phyloP scores from a whole-genome alignment of 2,113 vertebrate genomes.

The Poeciliopsis occidentalis region DNA sequence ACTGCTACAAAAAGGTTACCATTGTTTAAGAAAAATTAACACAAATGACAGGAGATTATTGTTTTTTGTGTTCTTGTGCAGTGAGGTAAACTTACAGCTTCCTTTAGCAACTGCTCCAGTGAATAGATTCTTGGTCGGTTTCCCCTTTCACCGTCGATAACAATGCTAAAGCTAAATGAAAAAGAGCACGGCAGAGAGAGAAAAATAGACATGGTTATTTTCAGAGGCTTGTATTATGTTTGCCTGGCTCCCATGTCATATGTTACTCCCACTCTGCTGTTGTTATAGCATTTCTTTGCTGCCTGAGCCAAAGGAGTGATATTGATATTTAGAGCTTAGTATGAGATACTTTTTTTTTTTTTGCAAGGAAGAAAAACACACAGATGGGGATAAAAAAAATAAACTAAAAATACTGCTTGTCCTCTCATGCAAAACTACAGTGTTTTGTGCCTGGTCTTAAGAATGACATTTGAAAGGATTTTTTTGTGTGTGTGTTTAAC shows the following conservation, averaged over 20 bases:
- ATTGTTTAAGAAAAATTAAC: slow-evolving; percentile 7
- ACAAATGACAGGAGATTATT: slow-evolving; percentile 6
- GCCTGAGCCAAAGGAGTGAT: slow-evolving; percentile 26
- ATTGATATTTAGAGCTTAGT: slow-evolving; percentile 35
- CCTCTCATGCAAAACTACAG: background rate
- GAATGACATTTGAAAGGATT: background rate
- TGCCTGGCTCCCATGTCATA: slow-evolving; percentile 54
- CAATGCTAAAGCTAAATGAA: slow-evolving; percentile 87
- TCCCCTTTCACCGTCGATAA: slow-evolving; percentile 92
- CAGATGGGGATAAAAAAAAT: background rate
- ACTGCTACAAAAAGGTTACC: slow-evolving; percentile 17
- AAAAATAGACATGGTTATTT: slow-evolving; percentile 60
- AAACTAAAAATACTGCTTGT: background rate
- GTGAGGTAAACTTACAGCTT: slow-evolving; percentile 86
- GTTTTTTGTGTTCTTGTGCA: slow-evolving; percentile 26
- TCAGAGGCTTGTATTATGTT: slow-evolving; percentile 60
- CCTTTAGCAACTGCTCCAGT: slow-evolving; percentile 92
- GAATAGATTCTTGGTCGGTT: slow-evolving; percentile 94
- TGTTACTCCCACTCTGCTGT: slow-evolving; percentile 59
- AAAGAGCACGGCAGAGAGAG: slow-evolving; percentile 37
- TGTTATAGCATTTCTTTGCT: slow-evolving; percentile 42
- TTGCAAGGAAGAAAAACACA: slow-evolving; percentile 16
- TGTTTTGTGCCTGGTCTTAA: background rate
- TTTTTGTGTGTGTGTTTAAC: too few species aligned
- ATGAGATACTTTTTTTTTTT: slow-evolving; percentile 30